These are phyloP conservation scores for Coendou prehensilis DNA, from an alignment of 2,797 vertebrate genomes.

Conservation along the genomic window DNA sequence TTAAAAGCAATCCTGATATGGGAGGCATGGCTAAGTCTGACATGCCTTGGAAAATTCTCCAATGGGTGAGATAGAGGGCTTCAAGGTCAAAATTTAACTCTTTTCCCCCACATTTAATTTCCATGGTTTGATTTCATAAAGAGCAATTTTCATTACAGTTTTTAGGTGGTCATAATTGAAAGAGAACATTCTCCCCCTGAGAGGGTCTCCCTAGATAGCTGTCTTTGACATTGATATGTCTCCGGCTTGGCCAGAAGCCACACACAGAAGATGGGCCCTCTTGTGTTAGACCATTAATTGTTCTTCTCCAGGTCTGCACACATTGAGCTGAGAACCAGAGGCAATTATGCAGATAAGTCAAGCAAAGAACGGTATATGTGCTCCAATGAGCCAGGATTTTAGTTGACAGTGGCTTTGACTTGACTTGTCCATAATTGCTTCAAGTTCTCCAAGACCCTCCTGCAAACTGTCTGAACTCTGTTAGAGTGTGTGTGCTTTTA, in stretches of 20 bases:
- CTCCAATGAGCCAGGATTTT: slow-evolving; percentile 65
- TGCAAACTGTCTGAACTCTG: not conserved
- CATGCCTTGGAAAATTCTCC: slow-evolving; percentile 36
- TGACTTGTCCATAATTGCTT: slow-evolving; percentile 77
- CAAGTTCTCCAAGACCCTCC: not conserved
- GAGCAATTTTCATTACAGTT: slow-evolving; percentile 63
- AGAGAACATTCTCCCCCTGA: slow-evolving; percentile 63
- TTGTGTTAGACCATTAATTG: slow-evolving; percentile 75
- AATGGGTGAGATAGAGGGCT: not conserved
- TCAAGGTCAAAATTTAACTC: slow-evolving; percentile 11
- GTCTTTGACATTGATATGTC: slow-evolving; percentile 54
- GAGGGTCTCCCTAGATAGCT: slow-evolving; percentile 65
- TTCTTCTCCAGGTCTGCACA: slow-evolving; percentile 65
- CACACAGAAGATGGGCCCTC: slow-evolving; percentile 30
- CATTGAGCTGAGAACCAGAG: slow-evolving; percentile 52
- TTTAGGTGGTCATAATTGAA: slow-evolving; percentile 79
- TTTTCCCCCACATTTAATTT: slow-evolving; percentile 63
- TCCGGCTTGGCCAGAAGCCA: slow-evolving; percentile 67
- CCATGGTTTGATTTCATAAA: slow-evolving; percentile 67
- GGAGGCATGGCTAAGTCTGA: not conserved
- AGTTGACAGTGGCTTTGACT: slow-evolving; percentile 75
- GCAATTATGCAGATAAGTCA: slow-evolving; percentile 81
- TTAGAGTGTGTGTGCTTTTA: not conserved
- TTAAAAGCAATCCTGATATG: slow-evolving; percentile 21
- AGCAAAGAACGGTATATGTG: slow-evolving; percentile 38